Evolutionary conservation across 2,113 vertebrate species (phyloP).

Genomic region (Dipodomys spectabilis): DNA sequence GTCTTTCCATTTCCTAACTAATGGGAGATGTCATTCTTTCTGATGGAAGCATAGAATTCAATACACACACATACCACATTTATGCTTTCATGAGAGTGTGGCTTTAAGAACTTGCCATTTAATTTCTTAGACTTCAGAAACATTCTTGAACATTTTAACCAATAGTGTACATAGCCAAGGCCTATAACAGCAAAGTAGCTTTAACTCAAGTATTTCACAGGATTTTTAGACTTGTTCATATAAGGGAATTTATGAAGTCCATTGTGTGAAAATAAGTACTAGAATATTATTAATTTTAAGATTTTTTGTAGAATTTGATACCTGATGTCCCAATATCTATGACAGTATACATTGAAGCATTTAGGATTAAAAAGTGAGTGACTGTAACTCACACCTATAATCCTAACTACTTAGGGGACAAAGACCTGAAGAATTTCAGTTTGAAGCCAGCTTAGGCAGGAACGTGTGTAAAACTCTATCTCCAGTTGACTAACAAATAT

Average conservation of each 20-base stretch:
- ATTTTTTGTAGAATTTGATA: constrained; percentile 32
- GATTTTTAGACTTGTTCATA: not conserved
- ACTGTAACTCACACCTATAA: too few species aligned
- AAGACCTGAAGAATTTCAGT: too few species aligned
- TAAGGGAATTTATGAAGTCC: not conserved
- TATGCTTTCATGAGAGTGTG: constrained; percentile 68
- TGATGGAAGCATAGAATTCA: too few species aligned
- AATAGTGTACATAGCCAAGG: not conserved
- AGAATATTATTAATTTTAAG: not conserved
- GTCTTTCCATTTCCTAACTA: too few species aligned
- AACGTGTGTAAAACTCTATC: too few species aligned
- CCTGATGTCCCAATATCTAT: not conserved
- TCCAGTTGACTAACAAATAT: too few species aligned
- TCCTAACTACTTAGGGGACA: too few species aligned
- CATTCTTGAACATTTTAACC: not conserved
- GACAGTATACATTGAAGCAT: not conserved
- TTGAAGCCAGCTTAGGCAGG: too few species aligned
- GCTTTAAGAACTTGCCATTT: constrained; percentile 72
- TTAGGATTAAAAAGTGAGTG: not conserved
- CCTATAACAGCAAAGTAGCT: not conserved
- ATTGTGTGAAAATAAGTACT: not conserved
- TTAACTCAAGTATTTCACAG: not conserved
- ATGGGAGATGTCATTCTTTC: too few species aligned
- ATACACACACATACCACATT: constrained; percentile 12
- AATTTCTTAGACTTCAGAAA: constrained; percentile 77